Evolutionary conservation across 2,113 vertebrate genomes (phyloP).

Genomic region (Sialia sialis): DNA sequence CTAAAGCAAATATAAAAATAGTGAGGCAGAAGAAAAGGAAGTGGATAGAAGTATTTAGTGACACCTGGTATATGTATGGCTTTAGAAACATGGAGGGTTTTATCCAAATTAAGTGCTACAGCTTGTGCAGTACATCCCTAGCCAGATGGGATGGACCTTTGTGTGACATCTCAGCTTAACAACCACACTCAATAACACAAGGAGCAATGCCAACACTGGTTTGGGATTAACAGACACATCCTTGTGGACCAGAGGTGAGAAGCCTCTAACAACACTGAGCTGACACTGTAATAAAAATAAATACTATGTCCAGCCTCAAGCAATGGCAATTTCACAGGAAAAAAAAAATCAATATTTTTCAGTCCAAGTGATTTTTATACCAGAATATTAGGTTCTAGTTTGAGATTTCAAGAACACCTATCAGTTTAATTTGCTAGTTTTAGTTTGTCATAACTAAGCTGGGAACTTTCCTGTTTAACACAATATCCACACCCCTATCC

Average conservation of each 20-base stretch:
- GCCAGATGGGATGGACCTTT: neutral
- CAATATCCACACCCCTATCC: neutral
- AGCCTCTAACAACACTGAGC: neutral
- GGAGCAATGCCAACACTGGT: neutral
- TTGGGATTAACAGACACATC: slow-evolving; percentile 24
- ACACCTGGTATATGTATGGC: neutral
- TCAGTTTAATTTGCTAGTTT: neutral
- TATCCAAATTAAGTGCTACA: neutral
- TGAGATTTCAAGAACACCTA: neutral
- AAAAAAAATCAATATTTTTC: slow-evolving; percentile 31
- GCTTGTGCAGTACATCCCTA: neutral
- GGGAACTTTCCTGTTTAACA: neutral
- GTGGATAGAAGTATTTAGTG: neutral
- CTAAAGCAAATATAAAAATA: neutral
- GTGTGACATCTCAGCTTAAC: slow-evolving; percentile 31
- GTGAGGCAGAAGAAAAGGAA: neutral
- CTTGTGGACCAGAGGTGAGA: slow-evolving; percentile 38
- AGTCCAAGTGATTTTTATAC: slow-evolving; percentile 37
- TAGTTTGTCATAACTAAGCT: neutral
- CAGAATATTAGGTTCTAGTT: neutral
- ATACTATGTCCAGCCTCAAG: slow-evolving; percentile 29
- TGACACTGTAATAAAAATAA: slow-evolving; percentile 61
- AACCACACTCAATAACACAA: neutral
- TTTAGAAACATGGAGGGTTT: neutral
- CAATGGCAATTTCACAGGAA: slow-evolving; percentile 14